Evolutionary conservation across 2,113 vertebrate species (phyloP), one percentile per base, ranked within the genome.

Genomic region (Cromileptes altivelis): DNA sequence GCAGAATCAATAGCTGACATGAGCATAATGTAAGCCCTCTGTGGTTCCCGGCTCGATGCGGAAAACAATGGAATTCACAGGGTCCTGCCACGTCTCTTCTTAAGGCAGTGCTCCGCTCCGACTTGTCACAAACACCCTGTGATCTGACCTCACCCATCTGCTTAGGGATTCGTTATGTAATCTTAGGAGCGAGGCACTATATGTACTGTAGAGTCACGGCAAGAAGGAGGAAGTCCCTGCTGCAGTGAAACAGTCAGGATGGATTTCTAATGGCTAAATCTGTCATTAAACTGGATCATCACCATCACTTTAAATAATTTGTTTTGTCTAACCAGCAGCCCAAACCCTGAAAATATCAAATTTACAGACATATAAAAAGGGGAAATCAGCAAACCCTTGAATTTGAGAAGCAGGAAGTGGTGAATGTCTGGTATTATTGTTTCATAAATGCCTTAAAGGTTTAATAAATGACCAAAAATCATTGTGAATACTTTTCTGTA

Each of bases 1-100:
- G 80, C 78, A 88, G 77, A 91, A 93, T 95, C 91, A 87, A 94
- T 92, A 91, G 88, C 90, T 88, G 88, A 93, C 92, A 91, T 81
- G 79, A 88, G 88, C 91, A 87, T 79, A 92, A 90, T 87, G 81
- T 83, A 70, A 71, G 83, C 82, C 52, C 83, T 80, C 84, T 85
- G 86, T 90, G 88, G 40, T 74, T 81, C 50, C 70, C 55, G 70
- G 70, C 88, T 82, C 81, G n/a, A 45, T 61, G 85, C 6, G 27
- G 75, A 55, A 86, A 80, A 92, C 88, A 89, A 87, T 85, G 85
- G 84, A 73, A 87, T 92, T 88, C 89, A 81, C 67, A 9, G 67
- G 82, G 72, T 75, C 73, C 75, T 13, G 75, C 72, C 78, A 78
- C 80, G 15, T 82, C 84, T 76, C 79, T 30, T 75, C 81, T 79